These are phyloP conservation scores for Tichodroma muraria DNA, from an alignment of 2,113 vertebrate genomes.

Conservation along the genomic window DNA sequence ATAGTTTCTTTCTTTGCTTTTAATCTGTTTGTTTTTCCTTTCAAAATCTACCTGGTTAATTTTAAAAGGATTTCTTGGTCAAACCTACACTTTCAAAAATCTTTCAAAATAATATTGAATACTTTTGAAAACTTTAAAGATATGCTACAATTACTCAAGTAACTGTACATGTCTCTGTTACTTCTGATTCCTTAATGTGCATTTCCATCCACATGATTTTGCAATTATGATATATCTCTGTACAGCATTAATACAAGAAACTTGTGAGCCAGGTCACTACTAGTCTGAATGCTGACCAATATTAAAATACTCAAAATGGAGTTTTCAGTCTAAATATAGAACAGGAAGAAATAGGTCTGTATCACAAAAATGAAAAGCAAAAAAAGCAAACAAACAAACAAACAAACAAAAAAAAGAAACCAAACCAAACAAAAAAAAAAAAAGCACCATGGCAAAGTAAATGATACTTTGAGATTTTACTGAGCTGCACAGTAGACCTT, in stretches of 20 bases:
- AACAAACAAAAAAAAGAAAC: too few species aligned
- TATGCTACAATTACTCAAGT: neutral
- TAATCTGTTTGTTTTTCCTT: neutral
- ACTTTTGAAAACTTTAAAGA: neutral
- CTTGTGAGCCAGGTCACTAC: neutral
- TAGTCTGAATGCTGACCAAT: neutral
- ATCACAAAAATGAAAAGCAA: neutral
- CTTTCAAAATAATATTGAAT: neutral
- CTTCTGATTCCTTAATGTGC: neutral
- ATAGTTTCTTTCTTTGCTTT: neutral
- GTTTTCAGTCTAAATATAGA: neutral
- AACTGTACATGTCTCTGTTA: neutral
- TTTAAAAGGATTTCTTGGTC: neutral
- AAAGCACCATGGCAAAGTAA: neutral
- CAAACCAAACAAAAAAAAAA: too few species aligned
- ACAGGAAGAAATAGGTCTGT: neutral
- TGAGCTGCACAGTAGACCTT: neutral
- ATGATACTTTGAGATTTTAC: neutral
- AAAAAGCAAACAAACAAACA: too few species aligned
- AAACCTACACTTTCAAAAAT: neutral
- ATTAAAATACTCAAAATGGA: neutral
- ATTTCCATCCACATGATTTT: neutral
- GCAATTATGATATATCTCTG: neutral
- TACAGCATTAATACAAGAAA: neutral
- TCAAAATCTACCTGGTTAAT: neutral